These are phyloP conservation scores for Pangasianodon gigas DNA, from an alignment of 2,113 vertebrate species.

Conservation along the genomic window DNA sequence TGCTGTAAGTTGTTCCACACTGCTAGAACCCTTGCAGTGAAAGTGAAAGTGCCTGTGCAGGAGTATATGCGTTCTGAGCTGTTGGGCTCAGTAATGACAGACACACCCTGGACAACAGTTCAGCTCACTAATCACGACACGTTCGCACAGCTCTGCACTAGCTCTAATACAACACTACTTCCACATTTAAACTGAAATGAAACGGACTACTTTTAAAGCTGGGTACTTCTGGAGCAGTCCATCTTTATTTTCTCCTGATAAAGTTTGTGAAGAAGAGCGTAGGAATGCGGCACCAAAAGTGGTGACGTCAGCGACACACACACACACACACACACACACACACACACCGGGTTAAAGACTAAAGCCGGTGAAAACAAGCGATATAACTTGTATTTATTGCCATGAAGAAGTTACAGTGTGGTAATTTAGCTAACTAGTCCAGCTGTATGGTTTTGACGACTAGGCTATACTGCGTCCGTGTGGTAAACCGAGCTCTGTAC, in stretches of 20 bases:
- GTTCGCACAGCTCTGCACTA: background rate
- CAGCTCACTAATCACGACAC: background rate
- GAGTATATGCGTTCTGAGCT: background rate
- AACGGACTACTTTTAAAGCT: background rate
- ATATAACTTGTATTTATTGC: too few relatives aligned
- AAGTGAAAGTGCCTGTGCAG: background rate
- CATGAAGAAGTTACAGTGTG: background rate
- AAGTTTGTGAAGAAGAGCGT: background rate
- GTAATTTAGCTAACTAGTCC: too few relatives aligned
- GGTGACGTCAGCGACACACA: constrained; percentile 66
- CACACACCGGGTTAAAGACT: background rate
- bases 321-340: constrained; percentile 58
- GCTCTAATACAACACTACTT: background rate
- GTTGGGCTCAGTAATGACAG: background rate
- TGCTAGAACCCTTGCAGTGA: background rate
- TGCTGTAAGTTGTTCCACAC: background rate
- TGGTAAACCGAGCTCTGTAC: constrained; percentile 48
- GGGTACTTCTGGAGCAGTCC: background rate
- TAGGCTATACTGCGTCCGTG: background rate
- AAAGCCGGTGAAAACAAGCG: background rate
- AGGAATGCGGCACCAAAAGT: constrained; percentile 41
- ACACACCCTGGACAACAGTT: constrained; percentile 6
- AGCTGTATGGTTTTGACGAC: background rate
- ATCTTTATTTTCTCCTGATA: background rate
- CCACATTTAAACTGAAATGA: background rate